Evolutionary conservation across 2,888 invertebrate species (phyloP), one percentile per base, ranked within the genome.

Genomic region (Drosophila sordidula): DNA sequence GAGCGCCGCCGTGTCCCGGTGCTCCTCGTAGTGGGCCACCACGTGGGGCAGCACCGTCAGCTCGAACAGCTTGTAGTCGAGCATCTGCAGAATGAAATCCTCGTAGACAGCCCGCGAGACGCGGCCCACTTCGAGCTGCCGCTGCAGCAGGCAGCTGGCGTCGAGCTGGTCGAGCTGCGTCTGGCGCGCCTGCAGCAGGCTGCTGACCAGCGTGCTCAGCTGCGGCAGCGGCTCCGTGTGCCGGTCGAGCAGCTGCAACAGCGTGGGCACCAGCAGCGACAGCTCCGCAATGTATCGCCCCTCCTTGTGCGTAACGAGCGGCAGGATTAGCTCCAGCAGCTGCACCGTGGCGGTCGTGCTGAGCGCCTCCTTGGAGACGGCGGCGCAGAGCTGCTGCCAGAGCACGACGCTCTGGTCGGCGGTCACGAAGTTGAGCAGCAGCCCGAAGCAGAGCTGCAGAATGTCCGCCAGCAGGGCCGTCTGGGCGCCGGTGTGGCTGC

Each of bases 161-260:
- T 95, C 94, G 89, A 97, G 95, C 91, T 97, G 97, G 3, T 95
- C 94, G 11, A 97, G 91, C 52, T 94, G 94, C 0, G 95, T 92
- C 76, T 94, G 94, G 8, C 93, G 92, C 0, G 95, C 94, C 1
- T 94, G 90, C 2, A 96, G 91, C 58, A 96, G 88, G 22, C 94
- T 88, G 6, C 95, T 94, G 1, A 94, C 93, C 55, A 95, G 93
- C 2, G 89, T 69, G 32, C 44, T 75, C 46, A 69, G 58, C 16
- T 57, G 83, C 12, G 47, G 85, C 16, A 77, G 41, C 2, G 58
- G 41, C 25, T 59, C 62, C 66, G 64, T 18, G 16, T 66, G 49
- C 6, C 57, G 58, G 4, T 80, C 90, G 0, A 90, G 39, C n/a
- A 89, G 61, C 49, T 87, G 80, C 2, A 91, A 90, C 8, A 96